A percentile compares a stretch with the other conserved stretches of the same genome.
Evolutionary conservation across 2,888 invertebrate genomes (phyloP).

Genomic region (Bedellia somnulentella): DNA sequence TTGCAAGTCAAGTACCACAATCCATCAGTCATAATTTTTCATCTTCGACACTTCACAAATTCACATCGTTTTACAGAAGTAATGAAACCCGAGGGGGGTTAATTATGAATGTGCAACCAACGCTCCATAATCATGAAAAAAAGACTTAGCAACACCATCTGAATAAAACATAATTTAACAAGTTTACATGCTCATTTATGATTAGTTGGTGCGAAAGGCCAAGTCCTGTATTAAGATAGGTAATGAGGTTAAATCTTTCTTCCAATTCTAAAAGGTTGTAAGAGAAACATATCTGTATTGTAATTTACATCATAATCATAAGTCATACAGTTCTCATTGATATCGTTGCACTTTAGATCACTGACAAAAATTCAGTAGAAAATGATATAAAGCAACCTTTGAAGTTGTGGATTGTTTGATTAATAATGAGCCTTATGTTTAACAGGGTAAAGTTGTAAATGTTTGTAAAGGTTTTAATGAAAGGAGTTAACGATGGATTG

Average conservation of each 20-base stretch:
- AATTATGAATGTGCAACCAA: slow-evolving; percentile 56
- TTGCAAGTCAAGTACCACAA: no score
- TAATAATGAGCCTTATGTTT: slow-evolving; percentile 35
- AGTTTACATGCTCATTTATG: slow-evolving; percentile 61
- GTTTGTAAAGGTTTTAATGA: slow-evolving; percentile 45
- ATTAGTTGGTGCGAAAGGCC: slow-evolving; percentile 61
- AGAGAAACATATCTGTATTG: slow-evolving; percentile 18
- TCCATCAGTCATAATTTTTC: no score
- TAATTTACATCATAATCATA: slow-evolving; percentile 30
- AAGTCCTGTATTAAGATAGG: slow-evolving; percentile 62
- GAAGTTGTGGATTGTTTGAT: no score
- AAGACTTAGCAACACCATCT: slow-evolving; percentile 36
- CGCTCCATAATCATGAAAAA: slow-evolving; percentile 31
- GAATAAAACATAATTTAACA: slow-evolving; percentile 58
- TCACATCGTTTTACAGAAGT: slow-evolving; percentile 27
- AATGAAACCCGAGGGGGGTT: slow-evolving; percentile 55
- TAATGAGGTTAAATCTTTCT: slow-evolving; percentile 55
- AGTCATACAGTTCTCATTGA: slow-evolving; percentile 30
- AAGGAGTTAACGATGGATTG: slow-evolving; percentile 62
- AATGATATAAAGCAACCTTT: slow-evolving; percentile 50
- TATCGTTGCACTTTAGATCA: slow-evolving; percentile 21
- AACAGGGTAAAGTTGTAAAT: slow-evolving; percentile 33
- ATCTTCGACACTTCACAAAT: no score
- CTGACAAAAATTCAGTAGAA: slow-evolving; percentile 57
- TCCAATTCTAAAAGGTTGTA: slow-evolving; percentile 23